phyloP scores from a whole-genome alignment of 1,140 invertebrate genomes.

The Hyposmocoma kahamanoa region DNA sequence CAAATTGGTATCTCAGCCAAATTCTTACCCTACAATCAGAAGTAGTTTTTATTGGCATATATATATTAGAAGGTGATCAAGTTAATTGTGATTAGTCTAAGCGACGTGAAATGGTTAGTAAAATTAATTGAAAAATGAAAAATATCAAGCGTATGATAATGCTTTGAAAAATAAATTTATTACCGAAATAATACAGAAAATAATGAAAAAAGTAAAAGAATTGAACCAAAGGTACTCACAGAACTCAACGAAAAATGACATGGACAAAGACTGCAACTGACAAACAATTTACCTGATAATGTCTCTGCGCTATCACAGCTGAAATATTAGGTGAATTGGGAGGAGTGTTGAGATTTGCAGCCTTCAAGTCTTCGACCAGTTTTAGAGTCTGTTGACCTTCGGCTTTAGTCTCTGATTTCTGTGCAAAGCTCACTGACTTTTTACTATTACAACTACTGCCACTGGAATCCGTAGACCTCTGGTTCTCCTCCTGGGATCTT shows the following conservation, averaged over 20 bases:
- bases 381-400: constrained; percentile 46
- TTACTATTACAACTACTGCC: constrained; percentile 78
- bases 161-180: too few species aligned
- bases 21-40: constrained; percentile 69
- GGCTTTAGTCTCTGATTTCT: constrained; percentile 55
- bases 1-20: constrained; percentile 76
- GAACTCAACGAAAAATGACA: constrained; percentile 49
- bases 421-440: constrained; percentile 74
- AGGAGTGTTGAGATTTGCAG: constrained; percentile 74
- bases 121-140: too few species aligned
- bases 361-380: constrained; percentile 56
- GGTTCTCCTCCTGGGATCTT: constrained; percentile 79
- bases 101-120: too few species aligned
- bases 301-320: constrained; percentile 70
- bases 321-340: constrained; percentile 84
- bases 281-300: constrained; percentile 68
- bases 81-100: too few species aligned
- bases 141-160: too few species aligned
- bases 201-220: constrained; percentile 22
- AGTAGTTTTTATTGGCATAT: background rate
- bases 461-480: constrained; percentile 80
- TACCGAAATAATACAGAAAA: constrained; percentile 17
- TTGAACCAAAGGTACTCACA: constrained; percentile 63
- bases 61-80: background rate
- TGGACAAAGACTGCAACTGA: constrained; percentile 26